Evolutionary conservation across 2,113 vertebrate genomes (phyloP).

Genomic region (Hyperoodon ampullatus): DNA sequence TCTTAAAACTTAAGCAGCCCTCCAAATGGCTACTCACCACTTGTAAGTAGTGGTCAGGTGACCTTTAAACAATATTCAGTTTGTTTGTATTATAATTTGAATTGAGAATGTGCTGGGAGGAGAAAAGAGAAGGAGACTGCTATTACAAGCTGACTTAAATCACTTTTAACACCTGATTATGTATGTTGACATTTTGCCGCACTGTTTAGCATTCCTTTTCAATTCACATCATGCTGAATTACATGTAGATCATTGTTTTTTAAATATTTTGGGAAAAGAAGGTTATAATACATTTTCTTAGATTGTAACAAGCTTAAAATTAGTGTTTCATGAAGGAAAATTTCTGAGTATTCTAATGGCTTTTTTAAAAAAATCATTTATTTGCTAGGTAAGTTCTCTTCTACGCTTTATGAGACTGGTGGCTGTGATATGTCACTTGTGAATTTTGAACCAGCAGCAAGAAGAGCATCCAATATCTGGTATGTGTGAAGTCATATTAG

Average conservation of each 20-base stretch:
- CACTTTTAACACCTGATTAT: background rate
- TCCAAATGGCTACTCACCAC: background rate
- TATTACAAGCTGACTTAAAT: background rate
- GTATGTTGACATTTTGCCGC: background rate
- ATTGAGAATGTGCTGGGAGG: background rate
- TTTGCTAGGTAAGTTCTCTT: constrained; percentile 95
- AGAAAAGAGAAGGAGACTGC: background rate
- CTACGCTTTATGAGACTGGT: constrained; percentile 95
- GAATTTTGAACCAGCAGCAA: constrained; percentile 97
- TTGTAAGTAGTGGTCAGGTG: background rate
- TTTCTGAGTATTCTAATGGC: constrained; percentile 68
- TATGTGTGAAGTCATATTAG: constrained; percentile 86
- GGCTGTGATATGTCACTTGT: constrained; percentile 98
- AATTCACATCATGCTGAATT: constrained; percentile 21
- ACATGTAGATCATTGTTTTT: constrained; percentile 40
- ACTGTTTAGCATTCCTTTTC: constrained; percentile 6
- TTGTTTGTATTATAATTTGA: background rate
- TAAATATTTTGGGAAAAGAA: constrained; percentile 1
- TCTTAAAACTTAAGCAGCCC: constrained; percentile 33
- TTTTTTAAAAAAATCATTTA: constrained; percentile 76
- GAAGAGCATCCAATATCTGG: constrained; percentile 98
- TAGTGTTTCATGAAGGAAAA: constrained; percentile 39
- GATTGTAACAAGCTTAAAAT: constrained; percentile 57
- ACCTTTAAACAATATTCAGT: background rate
- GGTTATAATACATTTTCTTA: background rate